Conservation (phyloP, 2,797 vertebrate genomes). For the Potorous gilbertii region DNA sequence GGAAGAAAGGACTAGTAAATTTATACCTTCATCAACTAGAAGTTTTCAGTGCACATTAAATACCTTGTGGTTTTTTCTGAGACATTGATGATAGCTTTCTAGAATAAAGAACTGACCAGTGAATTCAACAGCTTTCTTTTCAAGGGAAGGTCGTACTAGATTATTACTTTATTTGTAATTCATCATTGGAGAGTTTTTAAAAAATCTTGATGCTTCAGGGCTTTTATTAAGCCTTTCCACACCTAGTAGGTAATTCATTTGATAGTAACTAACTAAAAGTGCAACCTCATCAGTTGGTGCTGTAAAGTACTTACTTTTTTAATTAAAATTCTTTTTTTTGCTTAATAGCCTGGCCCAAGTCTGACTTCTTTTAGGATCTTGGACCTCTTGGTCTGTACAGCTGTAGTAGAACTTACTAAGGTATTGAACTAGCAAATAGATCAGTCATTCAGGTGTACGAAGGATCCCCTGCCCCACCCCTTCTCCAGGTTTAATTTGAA, state of each 20-base stretch:
- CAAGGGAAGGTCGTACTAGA: neutral
- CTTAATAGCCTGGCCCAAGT: constrained; percentile 8
- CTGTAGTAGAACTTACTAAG: neutral
- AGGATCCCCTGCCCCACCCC: neutral
- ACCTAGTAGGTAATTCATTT: neutral
- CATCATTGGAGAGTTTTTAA: neutral
- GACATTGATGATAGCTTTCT: constrained; percentile 34
- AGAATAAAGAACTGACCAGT: constrained; percentile 44
- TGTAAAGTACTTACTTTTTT: constrained; percentile 30
- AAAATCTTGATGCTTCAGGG: neutral
- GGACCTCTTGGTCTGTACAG: neutral
- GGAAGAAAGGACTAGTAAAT: constrained; percentile 16
- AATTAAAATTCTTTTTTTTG: constrained; percentile 53
- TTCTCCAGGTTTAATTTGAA: neutral
- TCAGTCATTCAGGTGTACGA: neutral
- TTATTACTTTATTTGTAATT: neutral
- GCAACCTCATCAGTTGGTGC: neutral
- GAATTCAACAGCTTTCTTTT: neutral
- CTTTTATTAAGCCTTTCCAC: neutral
- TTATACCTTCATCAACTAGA: constrained; percentile 10
- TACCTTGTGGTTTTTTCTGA: constrained; percentile 25
- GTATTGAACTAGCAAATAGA: neutral
- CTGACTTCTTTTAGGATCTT: neutral
- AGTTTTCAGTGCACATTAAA: constrained; percentile 17
- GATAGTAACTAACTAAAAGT: neutral